These are phyloP conservation scores for Aproaerema taeniolella DNA, from an alignment of 2,888 invertebrate genomes.

Conservation along the genomic window DNA sequence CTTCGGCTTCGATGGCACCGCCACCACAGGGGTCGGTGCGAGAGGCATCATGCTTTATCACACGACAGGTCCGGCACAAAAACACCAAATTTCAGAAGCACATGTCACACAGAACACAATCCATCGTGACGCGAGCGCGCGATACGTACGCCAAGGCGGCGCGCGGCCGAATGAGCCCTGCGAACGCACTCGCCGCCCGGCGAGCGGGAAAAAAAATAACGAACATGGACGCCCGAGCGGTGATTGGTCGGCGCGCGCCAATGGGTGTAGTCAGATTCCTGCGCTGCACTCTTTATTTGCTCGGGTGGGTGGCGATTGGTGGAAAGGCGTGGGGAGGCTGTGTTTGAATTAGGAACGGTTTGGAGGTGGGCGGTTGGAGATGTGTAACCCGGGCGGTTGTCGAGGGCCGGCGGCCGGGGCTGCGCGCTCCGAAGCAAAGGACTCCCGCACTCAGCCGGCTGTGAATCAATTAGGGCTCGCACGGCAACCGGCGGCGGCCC, in stretches of 20 bases:
- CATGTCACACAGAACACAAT: constrained; percentile 73
- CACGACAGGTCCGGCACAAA: constrained; percentile 64
- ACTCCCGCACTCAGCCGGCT: constrained; percentile 58
- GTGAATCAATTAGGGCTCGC: constrained; percentile 65
- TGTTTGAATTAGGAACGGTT: constrained; percentile 64
- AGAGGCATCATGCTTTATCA: constrained; percentile 92
- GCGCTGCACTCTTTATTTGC: constrained; percentile 52
- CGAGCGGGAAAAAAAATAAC: constrained; percentile 50
- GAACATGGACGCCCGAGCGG: constrained; percentile 54
- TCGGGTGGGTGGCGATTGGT: constrained; percentile 46
- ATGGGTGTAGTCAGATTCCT: constrained; percentile 45
- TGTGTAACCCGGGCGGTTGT: constrained; percentile 60
- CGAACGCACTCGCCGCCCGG: constrained; percentile 39
- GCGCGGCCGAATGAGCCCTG: constrained; percentile 70
- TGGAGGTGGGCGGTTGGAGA: constrained; percentile 60
- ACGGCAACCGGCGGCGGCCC: constrained; percentile 46
- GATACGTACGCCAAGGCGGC: constrained; percentile 72
- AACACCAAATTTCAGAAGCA: constrained; percentile 60
- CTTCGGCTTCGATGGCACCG: constrained; percentile 94
- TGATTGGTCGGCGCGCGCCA: constrained; percentile 46
- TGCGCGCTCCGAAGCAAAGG: constrained; percentile 33
- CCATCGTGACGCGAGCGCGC: constrained; percentile 67
- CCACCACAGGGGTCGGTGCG: constrained; percentile 94
- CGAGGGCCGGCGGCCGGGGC: constrained; percentile 49
- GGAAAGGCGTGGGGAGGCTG: constrained; percentile 44